These are phyloP conservation scores for Coreoperca whiteheadi DNA, from an alignment of 2,113 vertebrate genomes.

Conservation along the genomic window DNA sequence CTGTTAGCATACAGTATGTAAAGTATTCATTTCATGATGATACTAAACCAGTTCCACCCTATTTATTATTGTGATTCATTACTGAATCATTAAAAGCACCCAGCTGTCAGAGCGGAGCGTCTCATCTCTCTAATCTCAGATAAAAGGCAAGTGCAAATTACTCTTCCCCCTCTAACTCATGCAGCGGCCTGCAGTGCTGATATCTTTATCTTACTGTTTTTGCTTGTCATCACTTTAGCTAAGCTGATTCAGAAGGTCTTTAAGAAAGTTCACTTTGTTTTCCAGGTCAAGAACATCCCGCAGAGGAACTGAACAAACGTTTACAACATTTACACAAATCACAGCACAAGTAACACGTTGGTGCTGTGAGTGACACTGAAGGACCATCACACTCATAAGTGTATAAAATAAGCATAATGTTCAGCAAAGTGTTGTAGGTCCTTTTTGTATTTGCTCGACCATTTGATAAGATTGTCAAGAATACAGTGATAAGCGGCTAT, in stretches of 20 bases:
- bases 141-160: background rate
- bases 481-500: background rate
- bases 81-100: background rate
- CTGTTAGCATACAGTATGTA: no score
- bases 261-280: conserved; percentile 1
- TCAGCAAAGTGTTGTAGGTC: background rate
- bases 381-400: background rate
- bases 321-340: background rate
- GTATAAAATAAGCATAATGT: background rate
- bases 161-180: background rate
- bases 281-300: conserved; percentile 25
- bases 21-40: background rate
- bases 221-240: conserved; percentile 7
- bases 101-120: background rate
- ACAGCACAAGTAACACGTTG: conserved; percentile 1
- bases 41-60: background rate
- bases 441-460: background rate
- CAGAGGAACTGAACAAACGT: conserved; percentile 26
- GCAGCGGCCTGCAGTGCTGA: background rate
- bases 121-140: background rate
- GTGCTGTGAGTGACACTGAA: background rate
- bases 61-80: background rate
- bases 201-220: conserved; percentile 13
- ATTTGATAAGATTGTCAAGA: background rate
- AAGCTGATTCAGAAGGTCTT: conserved; percentile 4